Percentiles rank a stretch among this genome's conserved stretches.
These are phyloP conservation scores for Sus cebifrons DNA, from an alignment of 2,797 vertebrate genomes.

Conservation along the genomic window DNA sequence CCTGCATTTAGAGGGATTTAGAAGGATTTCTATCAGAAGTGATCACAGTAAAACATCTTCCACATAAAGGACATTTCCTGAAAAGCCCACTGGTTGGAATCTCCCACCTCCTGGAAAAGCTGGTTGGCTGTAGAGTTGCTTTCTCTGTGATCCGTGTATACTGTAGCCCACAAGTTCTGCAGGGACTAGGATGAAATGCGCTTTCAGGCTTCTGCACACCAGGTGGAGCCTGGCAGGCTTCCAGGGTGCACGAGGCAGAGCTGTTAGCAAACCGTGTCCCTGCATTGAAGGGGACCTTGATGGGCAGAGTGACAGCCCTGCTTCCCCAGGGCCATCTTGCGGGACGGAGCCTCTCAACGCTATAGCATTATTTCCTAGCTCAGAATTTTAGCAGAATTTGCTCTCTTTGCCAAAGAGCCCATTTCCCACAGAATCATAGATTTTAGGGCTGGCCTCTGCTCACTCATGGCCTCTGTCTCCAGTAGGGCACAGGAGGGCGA, in stretches of 20 bases:
- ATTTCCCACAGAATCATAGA: background rate
- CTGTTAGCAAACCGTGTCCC: background rate
- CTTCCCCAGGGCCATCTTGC: background rate
- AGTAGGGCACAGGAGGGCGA: accelerated
- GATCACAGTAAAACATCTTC: background rate
- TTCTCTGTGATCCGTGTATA: background rate
- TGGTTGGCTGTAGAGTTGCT: background rate
- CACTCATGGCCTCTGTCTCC: background rate
- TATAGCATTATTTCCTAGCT: background rate
- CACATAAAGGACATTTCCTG: background rate
- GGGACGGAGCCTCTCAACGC: background rate
- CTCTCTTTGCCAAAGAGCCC: background rate
- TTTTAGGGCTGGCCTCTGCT: background rate
- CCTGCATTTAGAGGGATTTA: background rate
- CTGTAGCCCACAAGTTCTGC: background rate
- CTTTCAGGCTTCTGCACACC: background rate
- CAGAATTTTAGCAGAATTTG: background rate
- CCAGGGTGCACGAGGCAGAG: background rate
- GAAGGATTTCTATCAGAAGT: background rate
- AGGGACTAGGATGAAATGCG: background rate
- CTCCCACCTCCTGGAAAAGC: background rate
- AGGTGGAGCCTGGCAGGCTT: background rate
- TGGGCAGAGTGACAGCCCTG: accelerated
- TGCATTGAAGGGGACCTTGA: accelerated
- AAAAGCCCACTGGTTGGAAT: background rate